Evolutionary conservation across 2,888 invertebrate species (phyloP).

Genomic region (Malthinus flaveolus): DNA sequence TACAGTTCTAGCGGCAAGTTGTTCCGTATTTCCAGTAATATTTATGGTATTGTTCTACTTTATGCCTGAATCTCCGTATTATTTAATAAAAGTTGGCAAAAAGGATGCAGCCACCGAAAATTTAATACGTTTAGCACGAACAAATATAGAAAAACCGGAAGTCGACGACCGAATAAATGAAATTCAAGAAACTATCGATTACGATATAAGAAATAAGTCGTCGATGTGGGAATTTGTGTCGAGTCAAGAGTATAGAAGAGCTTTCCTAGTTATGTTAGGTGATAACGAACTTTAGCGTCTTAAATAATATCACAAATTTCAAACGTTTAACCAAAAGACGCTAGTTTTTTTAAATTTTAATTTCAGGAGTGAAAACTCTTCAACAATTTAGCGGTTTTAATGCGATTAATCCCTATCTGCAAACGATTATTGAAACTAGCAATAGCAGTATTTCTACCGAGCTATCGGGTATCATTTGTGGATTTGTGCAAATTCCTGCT

Average conservation of each 20-base stretch:
- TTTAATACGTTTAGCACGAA: conserved; percentile 42
- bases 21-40: conserved; percentile 46
- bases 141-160: conserved; percentile 45
- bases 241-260: conserved; percentile 27
- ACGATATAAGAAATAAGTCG: conserved; percentile 46
- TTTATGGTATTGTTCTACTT: conserved; percentile 50
- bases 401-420: neutral
- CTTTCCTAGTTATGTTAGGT: conserved; percentile 26
- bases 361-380: neutral
- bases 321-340: too few relatives aligned
- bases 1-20: conserved; percentile 45
- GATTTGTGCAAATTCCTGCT: neutral
- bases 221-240: conserved; percentile 47
- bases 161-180: conserved; percentile 51
- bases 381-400: neutral
- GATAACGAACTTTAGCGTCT: too few relatives aligned
- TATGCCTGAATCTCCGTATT: conserved; percentile 58
- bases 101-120: conserved; percentile 44
- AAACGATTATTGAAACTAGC: neutral
- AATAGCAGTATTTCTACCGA: neutral
- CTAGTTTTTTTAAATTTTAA: too few relatives aligned
- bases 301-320: too few relatives aligned
- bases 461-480: neutral
- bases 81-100: conserved; percentile 50
- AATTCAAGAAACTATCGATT: conserved; percentile 47